Percentiles rank a stretch among this genome's conserved stretches.
These are phyloP conservation scores for Leucoraja erinaceus DNA, from an alignment of 2,113 vertebrate species.

Conservation along the genomic window DNA sequence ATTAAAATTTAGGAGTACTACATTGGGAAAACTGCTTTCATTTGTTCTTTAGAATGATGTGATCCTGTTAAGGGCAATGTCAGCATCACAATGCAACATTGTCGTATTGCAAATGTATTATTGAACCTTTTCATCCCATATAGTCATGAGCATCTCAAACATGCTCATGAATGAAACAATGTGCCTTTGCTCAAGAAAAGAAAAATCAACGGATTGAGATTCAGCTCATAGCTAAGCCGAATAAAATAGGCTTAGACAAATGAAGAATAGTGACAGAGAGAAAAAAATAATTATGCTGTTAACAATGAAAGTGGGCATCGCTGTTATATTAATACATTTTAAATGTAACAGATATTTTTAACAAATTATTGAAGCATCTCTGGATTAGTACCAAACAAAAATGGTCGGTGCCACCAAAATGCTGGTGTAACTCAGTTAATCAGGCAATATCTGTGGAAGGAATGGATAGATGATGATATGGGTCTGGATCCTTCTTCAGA, in stretches of 20 bases:
- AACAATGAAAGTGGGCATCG: background rate
- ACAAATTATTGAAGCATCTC: background rate
- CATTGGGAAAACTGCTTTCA: conserved; percentile 29
- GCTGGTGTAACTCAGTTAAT: too few relatives aligned
- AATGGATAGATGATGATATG: too few relatives aligned
- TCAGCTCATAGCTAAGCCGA: background rate
- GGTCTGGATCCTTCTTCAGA: too few relatives aligned
- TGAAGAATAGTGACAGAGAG: background rate
- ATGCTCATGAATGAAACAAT: conserved; percentile 6
- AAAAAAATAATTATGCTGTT: background rate
- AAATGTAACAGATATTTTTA: background rate
- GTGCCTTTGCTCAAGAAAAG: background rate
- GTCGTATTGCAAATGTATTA: conserved; percentile 32
- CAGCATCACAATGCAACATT: conserved; percentile 27
- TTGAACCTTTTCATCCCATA: conserved; percentile 35
- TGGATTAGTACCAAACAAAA: background rate
- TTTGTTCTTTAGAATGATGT: conserved; percentile 30
- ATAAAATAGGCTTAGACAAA: conserved; percentile 13
- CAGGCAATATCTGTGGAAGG: too few relatives aligned
- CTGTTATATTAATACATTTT: background rate
- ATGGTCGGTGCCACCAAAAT: too few relatives aligned
- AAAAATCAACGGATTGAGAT: too few relatives aligned
- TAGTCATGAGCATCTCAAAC: background rate
- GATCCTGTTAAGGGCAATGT: conserved; percentile 29
- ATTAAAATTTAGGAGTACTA: conserved; percentile 34